Evolutionary conservation across 1,140 invertebrate species (phyloP).

Genomic region (Rhyacophila brunnea): DNA sequence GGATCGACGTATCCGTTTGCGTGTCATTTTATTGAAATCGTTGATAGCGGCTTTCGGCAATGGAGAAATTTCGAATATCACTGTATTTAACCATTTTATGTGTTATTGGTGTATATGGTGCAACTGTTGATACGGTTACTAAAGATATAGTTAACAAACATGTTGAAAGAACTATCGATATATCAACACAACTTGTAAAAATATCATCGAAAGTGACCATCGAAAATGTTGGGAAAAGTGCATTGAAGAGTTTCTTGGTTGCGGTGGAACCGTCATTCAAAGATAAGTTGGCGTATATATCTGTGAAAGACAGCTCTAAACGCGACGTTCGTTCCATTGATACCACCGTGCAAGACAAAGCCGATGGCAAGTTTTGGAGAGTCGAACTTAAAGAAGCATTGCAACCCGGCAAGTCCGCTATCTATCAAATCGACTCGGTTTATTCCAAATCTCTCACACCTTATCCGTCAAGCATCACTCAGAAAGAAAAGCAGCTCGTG

Average conservation of each 20-base stretch:
- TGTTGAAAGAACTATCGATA: conserved; percentile 83
- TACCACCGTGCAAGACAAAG: conserved; percentile 54
- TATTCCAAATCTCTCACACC: conserved; percentile 74
- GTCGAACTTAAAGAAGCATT: conserved; percentile 65
- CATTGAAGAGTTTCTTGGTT: conserved; percentile 69
- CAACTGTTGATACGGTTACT: conserved; percentile 44
- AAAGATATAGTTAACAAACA: conserved; percentile 71
- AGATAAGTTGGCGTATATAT: conserved; percentile 71
- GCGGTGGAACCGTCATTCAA: conserved; percentile 65
- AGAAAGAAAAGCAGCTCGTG: conserved; percentile 92
- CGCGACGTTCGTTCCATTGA: conserved; percentile 61
- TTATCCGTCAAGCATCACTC: conserved; percentile 83
- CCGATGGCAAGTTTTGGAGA: conserved; percentile 57
- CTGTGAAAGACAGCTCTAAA: conserved; percentile 65
- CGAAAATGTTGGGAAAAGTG: conserved; percentile 75
- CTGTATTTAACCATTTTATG: conserved; percentile 13
- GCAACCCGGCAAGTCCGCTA: conserved; percentile 57
- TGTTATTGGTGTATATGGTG: conserved; percentile 13
- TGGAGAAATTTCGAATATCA: conserved; percentile 15
- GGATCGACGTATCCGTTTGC: conserved; percentile 3
- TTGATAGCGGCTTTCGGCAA: conserved; percentile 8
- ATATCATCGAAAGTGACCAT: conserved; percentile 74
- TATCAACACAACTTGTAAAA: conserved; percentile 86
- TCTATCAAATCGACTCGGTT: conserved; percentile 72
- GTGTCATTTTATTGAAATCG: conserved; percentile 1